These are phyloP conservation scores for Alcedo quadribrachys DNA, from an alignment of 2,797 vertebrate genomes.

Conservation along the genomic window DNA sequence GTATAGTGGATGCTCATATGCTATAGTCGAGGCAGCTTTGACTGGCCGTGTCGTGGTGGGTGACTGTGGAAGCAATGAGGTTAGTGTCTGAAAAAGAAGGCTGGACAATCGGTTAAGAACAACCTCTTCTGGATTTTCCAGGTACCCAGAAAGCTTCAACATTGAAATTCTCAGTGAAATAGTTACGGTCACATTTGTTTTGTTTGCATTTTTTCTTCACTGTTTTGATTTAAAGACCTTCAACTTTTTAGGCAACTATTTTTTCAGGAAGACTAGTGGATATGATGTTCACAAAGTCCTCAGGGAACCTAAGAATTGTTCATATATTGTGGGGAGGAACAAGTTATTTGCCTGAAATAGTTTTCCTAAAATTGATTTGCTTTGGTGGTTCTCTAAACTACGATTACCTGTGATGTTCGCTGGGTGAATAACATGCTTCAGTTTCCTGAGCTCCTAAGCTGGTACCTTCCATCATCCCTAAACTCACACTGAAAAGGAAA, in stretches of 20 bases:
- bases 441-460: neutral
- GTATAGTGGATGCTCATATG: neutral
- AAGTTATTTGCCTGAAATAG: neutral
- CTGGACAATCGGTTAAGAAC: neutral
- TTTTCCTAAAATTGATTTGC: neutral
- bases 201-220: neutral
- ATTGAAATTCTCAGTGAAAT: neutral
- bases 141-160: neutral
- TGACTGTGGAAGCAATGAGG: neutral
- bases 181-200: neutral
- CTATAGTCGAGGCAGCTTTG: neutral
- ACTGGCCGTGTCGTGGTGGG: neutral
- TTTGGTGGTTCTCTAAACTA: neutral
- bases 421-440: neutral
- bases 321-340: neutral
- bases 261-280: neutral
- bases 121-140: neutral
- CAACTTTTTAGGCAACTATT: neutral
- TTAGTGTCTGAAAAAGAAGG: neutral
- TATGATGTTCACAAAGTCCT: neutral
- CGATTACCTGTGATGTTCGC: neutral
- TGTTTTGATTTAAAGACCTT: neutral
- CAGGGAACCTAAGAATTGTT: neutral
- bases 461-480: neutral
- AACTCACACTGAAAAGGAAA: constrained; percentile 17